These are phyloP conservation scores for Cephus sareptanus DNA, from an alignment of 2,888 invertebrate species.

Conservation along the genomic window DNA sequence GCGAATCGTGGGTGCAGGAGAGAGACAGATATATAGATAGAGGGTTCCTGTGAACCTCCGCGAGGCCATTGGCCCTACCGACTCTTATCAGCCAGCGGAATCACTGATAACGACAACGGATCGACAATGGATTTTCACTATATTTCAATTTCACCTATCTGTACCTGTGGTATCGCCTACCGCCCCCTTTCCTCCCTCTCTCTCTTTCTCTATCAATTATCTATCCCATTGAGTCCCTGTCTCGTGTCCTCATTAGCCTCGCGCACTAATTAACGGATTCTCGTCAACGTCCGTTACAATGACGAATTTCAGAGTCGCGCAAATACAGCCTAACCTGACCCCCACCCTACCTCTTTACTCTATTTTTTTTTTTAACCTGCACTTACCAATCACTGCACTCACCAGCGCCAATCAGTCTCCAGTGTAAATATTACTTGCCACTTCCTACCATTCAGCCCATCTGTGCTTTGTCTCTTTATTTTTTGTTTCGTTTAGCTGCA, in stretches of 20 bases:
- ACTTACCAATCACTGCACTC: neutral
- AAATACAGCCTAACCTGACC: neutral
- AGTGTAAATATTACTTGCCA: neutral
- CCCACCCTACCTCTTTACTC: neutral
- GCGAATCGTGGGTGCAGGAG: too few species aligned
- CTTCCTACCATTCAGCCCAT: neutral
- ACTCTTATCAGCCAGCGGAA: neutral
- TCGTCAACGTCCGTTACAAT: slow-evolving; percentile 3
- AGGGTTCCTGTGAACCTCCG: neutral
- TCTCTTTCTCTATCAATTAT: slow-evolving; percentile 8
- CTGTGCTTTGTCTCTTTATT: neutral
- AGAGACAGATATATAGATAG: too few species aligned
- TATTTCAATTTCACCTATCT: neutral
- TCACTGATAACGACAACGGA: neutral
- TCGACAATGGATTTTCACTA: neutral
- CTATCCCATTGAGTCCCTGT: neutral
- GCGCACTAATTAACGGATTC: slow-evolving; percentile 32
- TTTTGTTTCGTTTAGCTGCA: neutral
- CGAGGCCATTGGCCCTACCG: neutral
- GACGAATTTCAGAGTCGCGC: neutral
- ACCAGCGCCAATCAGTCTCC: neutral
- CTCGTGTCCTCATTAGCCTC: neutral
- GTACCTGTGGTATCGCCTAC: neutral
- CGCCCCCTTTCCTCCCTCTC: slow-evolving; percentile 5
- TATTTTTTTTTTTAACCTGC: neutral